Evolutionary conservation across 92 coral and sea anemone genomes (phyloP).

Genomic region (Actinernus sp.): DNA sequence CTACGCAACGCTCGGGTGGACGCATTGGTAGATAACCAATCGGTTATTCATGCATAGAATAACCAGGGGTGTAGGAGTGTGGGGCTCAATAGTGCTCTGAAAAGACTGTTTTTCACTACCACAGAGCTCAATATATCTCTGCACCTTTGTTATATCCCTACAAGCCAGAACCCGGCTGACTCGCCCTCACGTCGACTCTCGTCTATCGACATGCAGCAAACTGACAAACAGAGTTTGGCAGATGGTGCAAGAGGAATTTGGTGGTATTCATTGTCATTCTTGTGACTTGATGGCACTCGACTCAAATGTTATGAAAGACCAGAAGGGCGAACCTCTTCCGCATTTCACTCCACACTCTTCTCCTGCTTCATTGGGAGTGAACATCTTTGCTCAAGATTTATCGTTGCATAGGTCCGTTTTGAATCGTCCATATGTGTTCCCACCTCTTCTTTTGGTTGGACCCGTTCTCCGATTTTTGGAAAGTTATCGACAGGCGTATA

Average conservation of each 20-base stretch:
- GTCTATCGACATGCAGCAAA: constrained; percentile 11
- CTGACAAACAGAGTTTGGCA: constrained; percentile 25
- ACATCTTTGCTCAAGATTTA: constrained; percentile 46
- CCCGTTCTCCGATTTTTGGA: constrained; percentile 49
- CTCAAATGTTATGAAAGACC: constrained; percentile 48
- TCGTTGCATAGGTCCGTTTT: background rate
- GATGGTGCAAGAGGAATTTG: constrained; percentile 28
- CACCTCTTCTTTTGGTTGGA: constrained; percentile 42
- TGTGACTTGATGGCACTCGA: constrained; percentile 59
- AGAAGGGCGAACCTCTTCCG: constrained; percentile 23
- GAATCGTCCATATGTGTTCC: constrained; percentile 53
- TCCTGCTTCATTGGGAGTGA: constrained; percentile 59
- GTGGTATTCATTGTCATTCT: constrained; percentile 39
- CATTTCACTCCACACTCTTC: constrained; percentile 60
- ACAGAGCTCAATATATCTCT: constrained; percentile 14
- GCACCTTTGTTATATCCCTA: constrained; percentile 26
- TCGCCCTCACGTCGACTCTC: constrained; percentile 54
- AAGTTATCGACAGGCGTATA: constrained; percentile 14
- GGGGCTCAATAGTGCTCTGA: constrained; percentile 24
- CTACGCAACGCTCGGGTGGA: constrained; percentile 45
- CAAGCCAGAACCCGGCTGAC: constrained; percentile 38
- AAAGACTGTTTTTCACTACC: constrained; percentile 38
- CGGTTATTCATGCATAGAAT: constrained; percentile 49
- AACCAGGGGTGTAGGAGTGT: constrained; percentile 56
- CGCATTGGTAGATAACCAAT: constrained; percentile 53